Base-by-base conservation (phyloP, 2,113 vertebrate genomes). In the Poicephalus gulielmi region DNA sequence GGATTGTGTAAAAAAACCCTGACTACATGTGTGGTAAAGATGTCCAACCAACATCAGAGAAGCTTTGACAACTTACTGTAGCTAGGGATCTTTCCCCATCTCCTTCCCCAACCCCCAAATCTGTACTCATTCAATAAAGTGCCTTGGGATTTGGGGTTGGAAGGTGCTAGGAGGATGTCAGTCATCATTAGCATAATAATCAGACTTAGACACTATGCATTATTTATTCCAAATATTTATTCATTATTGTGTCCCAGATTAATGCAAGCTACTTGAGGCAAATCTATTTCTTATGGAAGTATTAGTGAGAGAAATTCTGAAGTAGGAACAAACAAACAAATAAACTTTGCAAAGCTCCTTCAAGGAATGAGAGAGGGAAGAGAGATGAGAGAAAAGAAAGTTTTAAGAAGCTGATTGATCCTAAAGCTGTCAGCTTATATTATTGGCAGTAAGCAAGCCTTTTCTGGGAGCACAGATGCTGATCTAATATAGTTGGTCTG, bases 191-290 rank as follows among this genome's bases (percentile, higher is more conserved):
- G 9, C 30, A 80, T 73, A 95, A 96, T 95, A 92, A 93, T 95
- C 76, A 94, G 68, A 82, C 90, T 70, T 47, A 90, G 63, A 81
- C 66, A 57, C 92, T 90, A 92, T 88, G 90, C 79, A 94, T 94
- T 94, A 97, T 96, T 94, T 90, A 92, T 96, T 86, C 23, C 31
- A 97, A 78, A 85, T 96, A 94, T 94, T 96, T 97, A 97, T 96
- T 96, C 89, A 95, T 95, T 70, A 82, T 83, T 96, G 41, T 96
- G 71, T 89, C 71, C 63, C 37, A 94, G 77, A 96, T 95, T 94
- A 87, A 95, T 88, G 27, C 90, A 92, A 96, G 46, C 70, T 95
- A 94, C 75, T 95, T 80, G 74, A 94, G 84, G 94, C 73, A 95
- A 95, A 92, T 77, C 83, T 96, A 39, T 88, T 92, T 96, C 79